Base-by-base conservation (phyloP, 92 coral and sea anemone species). In the Phenganax subtilis region DNA sequence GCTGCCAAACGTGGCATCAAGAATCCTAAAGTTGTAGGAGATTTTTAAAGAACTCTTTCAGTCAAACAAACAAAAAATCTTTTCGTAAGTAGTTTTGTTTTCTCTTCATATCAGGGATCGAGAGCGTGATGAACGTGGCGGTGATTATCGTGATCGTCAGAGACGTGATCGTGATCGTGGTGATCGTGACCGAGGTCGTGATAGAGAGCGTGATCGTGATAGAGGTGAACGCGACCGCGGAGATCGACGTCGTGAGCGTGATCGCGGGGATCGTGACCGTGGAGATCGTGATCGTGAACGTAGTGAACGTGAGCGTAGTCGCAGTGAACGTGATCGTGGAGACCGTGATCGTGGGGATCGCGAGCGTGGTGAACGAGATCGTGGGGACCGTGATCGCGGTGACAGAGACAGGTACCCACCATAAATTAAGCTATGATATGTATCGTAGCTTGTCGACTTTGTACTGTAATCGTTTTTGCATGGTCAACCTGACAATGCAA, bases 401-500 rank as follows among this genome's bases (percentile, higher is more conserved):
- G 88, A 84, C 12, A 89, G 92, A 25, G 92, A 86, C 81, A 55
- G 47, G 47, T 37, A 37, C 2, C 5, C 5, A 37, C 47, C 47
- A 37, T 37, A 37, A 37, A 37, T 37, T 5, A 37, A 37, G 5
- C 47, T 1, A 37, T 37, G 3, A 37, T 37, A 37, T 37, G 47
- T 1, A 37, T 37, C 3, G 47, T 5, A 37, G 3, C 47, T 1
- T 37, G 47, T 5, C 47, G 47, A 37, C 47, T 37, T 37, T 37
- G 5, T 37, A 37, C 47, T 37, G 47, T 2, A 37, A 37, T 37
- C 47, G 47, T 37, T 37, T 1, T 2, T 5, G 47, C 47, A 37
- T 37, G 47, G 47, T 37, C 47, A 37, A 37, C 47, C 5, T 37
- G 47, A 37, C 47, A 37, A 37, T 37, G 47, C 47, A 5, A 37